These are phyloP conservation scores for Troides aeacus DNA, from an alignment of 2,888 invertebrate genomes.

Conservation along the genomic window DNA sequence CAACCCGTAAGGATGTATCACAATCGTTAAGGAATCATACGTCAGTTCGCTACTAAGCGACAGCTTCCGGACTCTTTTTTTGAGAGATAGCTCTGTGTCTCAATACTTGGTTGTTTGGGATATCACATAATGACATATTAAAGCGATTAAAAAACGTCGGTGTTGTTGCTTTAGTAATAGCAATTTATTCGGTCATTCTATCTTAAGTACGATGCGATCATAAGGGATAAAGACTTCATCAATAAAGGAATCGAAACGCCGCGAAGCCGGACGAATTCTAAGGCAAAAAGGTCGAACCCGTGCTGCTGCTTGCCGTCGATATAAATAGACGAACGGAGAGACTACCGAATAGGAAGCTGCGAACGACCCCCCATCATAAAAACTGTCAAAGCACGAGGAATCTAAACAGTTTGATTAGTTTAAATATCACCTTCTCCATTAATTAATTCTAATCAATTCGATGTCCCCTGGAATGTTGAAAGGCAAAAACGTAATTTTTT, in stretches of 20 bases:
- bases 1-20: no score
- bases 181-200: neutral
- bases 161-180: no score
- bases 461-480: neutral
- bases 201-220: conserved; percentile 24
- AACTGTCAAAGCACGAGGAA: conserved; percentile 37
- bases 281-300: conserved; percentile 60
- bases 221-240: conserved; percentile 42
- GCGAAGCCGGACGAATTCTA: conserved; percentile 55
- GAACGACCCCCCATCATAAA: conserved; percentile 47
- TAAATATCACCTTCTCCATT: neutral
- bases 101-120: no score
- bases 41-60: no score
- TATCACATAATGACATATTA: no score
- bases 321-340: conserved; percentile 67
- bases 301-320: conserved; percentile 62
- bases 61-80: no score
- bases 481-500: neutral
- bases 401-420: conserved; percentile 28
- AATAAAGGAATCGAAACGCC: conserved; percentile 52
- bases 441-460: neutral
- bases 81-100: no score
- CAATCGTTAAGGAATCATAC: no score
- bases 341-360: conserved; percentile 68
- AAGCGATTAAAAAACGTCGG: no score